Evolutionary conservation across 2,113 vertebrate species (phyloP), one percentile per base, ranked within the genome.

Genomic region (Pionites leucogaster): DNA sequence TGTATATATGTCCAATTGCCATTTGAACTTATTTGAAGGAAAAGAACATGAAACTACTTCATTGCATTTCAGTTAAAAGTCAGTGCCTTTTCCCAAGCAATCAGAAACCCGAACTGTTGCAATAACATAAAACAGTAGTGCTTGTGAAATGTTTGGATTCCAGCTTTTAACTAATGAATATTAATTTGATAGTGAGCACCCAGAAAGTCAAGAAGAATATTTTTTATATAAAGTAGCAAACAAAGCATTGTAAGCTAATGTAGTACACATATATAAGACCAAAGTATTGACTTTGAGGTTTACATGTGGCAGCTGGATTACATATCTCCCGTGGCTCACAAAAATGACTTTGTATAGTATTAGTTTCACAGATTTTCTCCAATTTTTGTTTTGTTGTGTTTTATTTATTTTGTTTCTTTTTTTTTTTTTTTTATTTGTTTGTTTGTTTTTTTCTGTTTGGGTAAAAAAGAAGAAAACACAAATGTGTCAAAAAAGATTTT

Each of bases 371-470:
- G 11, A 14, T 74, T 49, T 80, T 67, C 27, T 50, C 47, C 41
- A 7, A 16, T 42, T 35, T 86, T 42, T 72, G 4, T n/a, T 74
- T 33, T 37, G 7, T 17, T 42, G 6, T 29, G 25, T 2, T 5
- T 59, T 60, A 27, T 39, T 29, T 8, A 11, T 27, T 31, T n/a
- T n/a, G n/a, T n/a, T n/a, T n/a, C n/a, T n/a, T 53, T 53, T 17
- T 29, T 31, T 6, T 16, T 29, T 29, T 53, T 52, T 8, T 27
- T 17, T 33, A 9, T 33, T 57, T n/a, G 5, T n/a, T 57, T 19
- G 11, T 4, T 29, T 19, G 8, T 2, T 27, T 10, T 11, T 53
- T 20, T 6, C 6, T 44, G 2, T 75, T 25, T 6, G 6, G 2
- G 7, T 44, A 2, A 59, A 57, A 71, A 41, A 39, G 7, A 53